Percentiles rank a stretch among this genome's conserved stretches.
phyloP scores from a whole-genome alignment of 2,888 invertebrate species.

The Psylliodes chrysocephalus region DNA sequence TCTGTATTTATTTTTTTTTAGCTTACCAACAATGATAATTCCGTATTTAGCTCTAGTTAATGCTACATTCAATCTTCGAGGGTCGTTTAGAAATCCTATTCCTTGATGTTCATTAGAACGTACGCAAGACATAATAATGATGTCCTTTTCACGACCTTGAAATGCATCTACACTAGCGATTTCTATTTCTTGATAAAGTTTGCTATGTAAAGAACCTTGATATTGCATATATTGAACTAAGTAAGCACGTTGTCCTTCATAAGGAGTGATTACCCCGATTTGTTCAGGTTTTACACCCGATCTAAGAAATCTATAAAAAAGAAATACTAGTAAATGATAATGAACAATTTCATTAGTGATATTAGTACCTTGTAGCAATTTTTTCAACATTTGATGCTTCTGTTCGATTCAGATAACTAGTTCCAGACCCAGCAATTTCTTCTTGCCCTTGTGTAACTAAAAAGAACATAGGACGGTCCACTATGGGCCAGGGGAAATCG shows the following conservation, averaged over 20 bases:
- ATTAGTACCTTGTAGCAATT: conserved; percentile 77
- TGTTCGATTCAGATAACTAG: conserved; percentile 97
- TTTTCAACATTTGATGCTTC: conserved; percentile 99
- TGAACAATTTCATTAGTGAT: too few species aligned
- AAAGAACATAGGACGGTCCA: conserved; percentile 98
- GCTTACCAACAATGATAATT: conserved; percentile 98
- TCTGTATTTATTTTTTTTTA: too few species aligned
- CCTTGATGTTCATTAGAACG: conserved; percentile 96
- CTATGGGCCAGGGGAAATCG: conserved; percentile 98
- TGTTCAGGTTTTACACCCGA: conserved; percentile 97
- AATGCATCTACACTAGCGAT: conserved; percentile 99
- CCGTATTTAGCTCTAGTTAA: conserved; percentile 97
- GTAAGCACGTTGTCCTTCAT: conserved; percentile 98
- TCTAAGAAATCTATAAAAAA: conserved; percentile 79
- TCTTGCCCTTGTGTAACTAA: conserved; percentile 98
- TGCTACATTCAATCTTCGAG: conserved; percentile 96
- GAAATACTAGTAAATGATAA: too few species aligned
- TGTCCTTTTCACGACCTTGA: conserved; percentile 98
- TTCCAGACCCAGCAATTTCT: conserved; percentile 98
- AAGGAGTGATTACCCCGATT: conserved; percentile 98
- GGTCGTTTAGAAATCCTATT: conserved; percentile 98
- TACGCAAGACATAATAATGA: conserved; percentile 99
- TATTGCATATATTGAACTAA: conserved; percentile 99
- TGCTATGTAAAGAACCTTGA: conserved; percentile 95
- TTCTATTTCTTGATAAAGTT: conserved; percentile 97